Evolutionary conservation across 2,113 vertebrate genomes (phyloP).

Genomic region (Uria aalge): DNA sequence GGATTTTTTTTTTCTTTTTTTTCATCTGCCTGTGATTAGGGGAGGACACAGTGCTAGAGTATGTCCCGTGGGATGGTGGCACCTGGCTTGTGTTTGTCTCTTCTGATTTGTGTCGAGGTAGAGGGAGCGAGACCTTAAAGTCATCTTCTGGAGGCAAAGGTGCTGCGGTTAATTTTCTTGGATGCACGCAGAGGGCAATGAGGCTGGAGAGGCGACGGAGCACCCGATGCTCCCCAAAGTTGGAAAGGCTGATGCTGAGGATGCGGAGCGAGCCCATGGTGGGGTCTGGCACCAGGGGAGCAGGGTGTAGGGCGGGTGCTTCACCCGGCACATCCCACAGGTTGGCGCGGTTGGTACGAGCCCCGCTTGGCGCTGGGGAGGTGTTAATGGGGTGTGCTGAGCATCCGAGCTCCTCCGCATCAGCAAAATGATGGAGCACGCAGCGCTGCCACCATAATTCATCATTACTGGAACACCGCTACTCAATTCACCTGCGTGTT

Average conservation of each 20-base stretch:
- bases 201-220: background rate
- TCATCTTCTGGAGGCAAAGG: background rate
- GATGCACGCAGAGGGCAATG: background rate
- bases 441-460: rapidly evolving
- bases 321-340: background rate
- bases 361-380: rapidly evolving
- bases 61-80: background rate
- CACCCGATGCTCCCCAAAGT: rapidly evolving
- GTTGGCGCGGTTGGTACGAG: rapidly evolving
- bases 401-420: background rate
- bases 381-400: background rate
- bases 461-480: background rate
- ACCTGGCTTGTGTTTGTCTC: background rate
- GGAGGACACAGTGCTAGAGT: background rate
- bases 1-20: conserved; percentile 20
- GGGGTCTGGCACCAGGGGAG: background rate
- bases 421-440: background rate
- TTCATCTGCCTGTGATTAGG: conserved; percentile 58
- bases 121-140: background rate
- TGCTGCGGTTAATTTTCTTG: background rate
- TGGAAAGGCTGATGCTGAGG: background rate
- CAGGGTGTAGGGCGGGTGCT: background rate
- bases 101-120: background rate
- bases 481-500: background rate
- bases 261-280: rapidly evolving